These are phyloP conservation scores for Hyposoter dolosus DNA, from an alignment of 2,888 invertebrate species.

Conservation along the genomic window DNA sequence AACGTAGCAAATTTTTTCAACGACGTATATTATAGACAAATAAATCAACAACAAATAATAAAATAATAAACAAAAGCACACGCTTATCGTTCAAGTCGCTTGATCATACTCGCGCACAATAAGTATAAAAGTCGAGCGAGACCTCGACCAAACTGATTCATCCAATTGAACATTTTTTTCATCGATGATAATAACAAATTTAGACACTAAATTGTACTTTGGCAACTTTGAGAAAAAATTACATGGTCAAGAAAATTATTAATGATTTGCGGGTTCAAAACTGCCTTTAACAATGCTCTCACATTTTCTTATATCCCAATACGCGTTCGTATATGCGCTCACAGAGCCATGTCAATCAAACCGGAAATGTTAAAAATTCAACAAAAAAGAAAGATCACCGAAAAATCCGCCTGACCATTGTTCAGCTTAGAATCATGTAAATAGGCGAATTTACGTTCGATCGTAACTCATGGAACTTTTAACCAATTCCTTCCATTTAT, in stretches of 20 bases:
- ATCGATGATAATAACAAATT: slow-evolving; percentile 2
- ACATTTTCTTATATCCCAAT: slow-evolving; percentile 64
- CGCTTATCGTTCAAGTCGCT: slow-evolving; percentile 29
- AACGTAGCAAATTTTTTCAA: slow-evolving; percentile 45
- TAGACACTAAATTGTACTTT: slow-evolving; percentile 4
- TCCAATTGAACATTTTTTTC: slow-evolving; percentile 10
- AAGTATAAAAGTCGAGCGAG: slow-evolving; percentile 28
- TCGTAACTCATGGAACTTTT: slow-evolving; percentile 56
- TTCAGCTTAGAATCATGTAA: slow-evolving; percentile 68
- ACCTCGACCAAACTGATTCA: slow-evolving; percentile 8
- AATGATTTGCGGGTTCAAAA: slow-evolving; percentile 38
- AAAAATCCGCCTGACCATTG: slow-evolving; percentile 56
- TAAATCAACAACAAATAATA: neutral
- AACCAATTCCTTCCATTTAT: slow-evolving; percentile 59
- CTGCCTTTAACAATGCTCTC: slow-evolving; percentile 57
- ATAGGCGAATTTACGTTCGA: slow-evolving; percentile 67
- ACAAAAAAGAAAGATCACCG: neutral
- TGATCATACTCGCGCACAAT: slow-evolving; percentile 44
- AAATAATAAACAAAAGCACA: neutral
- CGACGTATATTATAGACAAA: slow-evolving; percentile 24
- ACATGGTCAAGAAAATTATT: neutral
- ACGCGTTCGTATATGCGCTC: slow-evolving; percentile 35
- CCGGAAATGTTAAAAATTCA: neutral
- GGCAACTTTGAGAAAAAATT: neutral
- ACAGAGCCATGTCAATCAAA: slow-evolving; percentile 34